These are phyloP conservation scores for Scleropages formosus DNA, from an alignment of 2,797 vertebrate genomes.

Conservation along the genomic window DNA sequence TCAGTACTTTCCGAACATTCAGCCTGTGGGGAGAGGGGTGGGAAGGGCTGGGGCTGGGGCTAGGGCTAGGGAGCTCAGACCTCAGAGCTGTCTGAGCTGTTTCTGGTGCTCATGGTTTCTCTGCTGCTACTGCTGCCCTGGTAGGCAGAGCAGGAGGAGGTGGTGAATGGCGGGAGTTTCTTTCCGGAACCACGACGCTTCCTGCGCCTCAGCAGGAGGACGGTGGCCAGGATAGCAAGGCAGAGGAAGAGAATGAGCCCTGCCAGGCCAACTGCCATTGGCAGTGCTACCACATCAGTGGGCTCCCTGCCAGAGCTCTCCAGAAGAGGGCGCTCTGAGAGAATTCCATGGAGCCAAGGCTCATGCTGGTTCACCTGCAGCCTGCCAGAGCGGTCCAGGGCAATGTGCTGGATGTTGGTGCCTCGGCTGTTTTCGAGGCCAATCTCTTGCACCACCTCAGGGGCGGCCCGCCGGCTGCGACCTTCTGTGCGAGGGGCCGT, in stretches of 20 bases:
- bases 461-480: conserved; percentile 52
- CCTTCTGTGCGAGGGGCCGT: conserved; percentile 40
- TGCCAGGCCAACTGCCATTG: conserved; percentile 59
- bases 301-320: conserved; percentile 61
- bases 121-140: conserved; percentile 48
- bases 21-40: background rate
- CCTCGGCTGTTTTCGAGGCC: conserved; percentile 69
- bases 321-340: conserved; percentile 56
- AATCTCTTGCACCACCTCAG: conserved; percentile 54
- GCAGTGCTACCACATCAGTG: conserved; percentile 49
- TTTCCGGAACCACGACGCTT: conserved; percentile 47
- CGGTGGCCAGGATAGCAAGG: conserved; percentile 50
- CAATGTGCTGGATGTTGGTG: conserved; percentile 73
- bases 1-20: conserved; percentile 48
- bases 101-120: conserved; percentile 46
- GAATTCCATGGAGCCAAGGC: conserved; percentile 42
- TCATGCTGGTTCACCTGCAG: conserved; percentile 62
- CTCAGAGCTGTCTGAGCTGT: conserved; percentile 69
- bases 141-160: conserved; percentile 72
- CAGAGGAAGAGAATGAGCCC: conserved; percentile 68
- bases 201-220: conserved; percentile 66
- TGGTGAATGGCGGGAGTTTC: conserved; percentile 64
- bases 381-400: conserved; percentile 63
- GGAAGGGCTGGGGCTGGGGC: conserved; percentile 19
- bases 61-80: conserved; percentile 58